Base-by-base conservation (phyloP, 2,888 invertebrate species). In the Amphimallon solstitiale region DNA sequence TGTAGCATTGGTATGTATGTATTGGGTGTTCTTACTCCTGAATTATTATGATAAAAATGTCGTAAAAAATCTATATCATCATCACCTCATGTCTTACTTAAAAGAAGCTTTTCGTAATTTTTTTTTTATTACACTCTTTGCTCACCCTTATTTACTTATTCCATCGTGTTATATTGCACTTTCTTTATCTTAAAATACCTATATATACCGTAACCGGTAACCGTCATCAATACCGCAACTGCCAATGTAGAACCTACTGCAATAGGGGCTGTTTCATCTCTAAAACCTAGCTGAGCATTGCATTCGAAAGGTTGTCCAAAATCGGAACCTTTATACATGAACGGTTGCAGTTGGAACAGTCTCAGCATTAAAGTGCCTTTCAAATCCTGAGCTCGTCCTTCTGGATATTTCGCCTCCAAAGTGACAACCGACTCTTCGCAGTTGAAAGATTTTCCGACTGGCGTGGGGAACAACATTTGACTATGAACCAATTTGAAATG, bases 141-240 rank as follows among this genome's bases (percentile, higher is more conserved):
- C n/a, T 3, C 56, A 21, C n/a, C 15, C 7, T 5, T 37, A 54
- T 14, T 14, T 21, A 52, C 72, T 84, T 89, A 94, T 83, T 94
- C 93, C 94, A 95, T 95, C 9, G 93, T 93, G 78, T 94, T 94
- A 78, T 95, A 95, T 77, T 95, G 93, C 1, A 95, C 93, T 81
- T 94, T 94, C 84, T 94, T 94, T 51, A 94, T 89, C 81, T 94
- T 93, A 79, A 94, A 88, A 78, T 95, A 93, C 75, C 94, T 90
- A 85, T 89, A 93, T 63, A 92, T 88, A 0, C 93, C 94, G 77
- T 96, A 96, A 0, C 93, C 94, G 1, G 92, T 87, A 17, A 96
- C 87, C 0, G 93, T 95, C 12, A 90, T 85, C 0, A 95, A 85
- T 0, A 94, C 92, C 1, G 92, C 92, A 23, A 93, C 87, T 0